Evolutionary conservation across 2,113 vertebrate species (phyloP).

Genomic region (Meleagris gallopavo): DNA sequence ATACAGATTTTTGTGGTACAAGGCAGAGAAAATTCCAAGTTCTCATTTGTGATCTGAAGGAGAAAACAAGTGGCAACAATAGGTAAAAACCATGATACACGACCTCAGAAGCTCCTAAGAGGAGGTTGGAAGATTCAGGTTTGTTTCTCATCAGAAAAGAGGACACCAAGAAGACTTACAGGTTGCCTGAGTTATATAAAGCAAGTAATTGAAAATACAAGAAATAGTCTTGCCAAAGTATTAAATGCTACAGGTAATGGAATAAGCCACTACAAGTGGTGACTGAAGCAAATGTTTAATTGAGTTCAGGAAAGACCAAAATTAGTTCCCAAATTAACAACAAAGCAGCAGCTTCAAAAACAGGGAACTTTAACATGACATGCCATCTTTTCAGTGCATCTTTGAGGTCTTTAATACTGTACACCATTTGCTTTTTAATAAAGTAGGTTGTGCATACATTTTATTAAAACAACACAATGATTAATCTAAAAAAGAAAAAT

Average conservation of each 20-base stretch:
- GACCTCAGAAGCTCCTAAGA: neutral
- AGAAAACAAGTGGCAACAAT: neutral
- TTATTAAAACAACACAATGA: constrained; percentile 1
- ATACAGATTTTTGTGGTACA: too few relatives aligned
- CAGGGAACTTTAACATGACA: neutral
- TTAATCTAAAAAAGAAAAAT: neutral
- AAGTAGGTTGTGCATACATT: neutral
- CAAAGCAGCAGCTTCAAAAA: neutral
- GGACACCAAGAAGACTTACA: neutral
- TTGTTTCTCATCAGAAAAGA: neutral
- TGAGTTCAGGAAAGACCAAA: neutral
- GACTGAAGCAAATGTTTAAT: neutral
- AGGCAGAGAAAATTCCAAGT: neutral
- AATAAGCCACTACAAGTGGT: neutral
- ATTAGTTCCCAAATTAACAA: neutral
- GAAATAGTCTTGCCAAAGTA: neutral
- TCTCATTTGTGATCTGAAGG: neutral
- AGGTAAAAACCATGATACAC: neutral
- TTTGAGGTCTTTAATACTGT: neutral
- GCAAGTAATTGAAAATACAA: neutral
- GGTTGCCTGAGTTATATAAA: neutral
- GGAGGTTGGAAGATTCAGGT: neutral
- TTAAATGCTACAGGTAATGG: neutral
- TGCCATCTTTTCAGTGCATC: neutral
- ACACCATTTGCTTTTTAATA: neutral